Percentiles rank a stretch among this genome's conserved stretches.
Conservation (phyloP, 2,888 invertebrate genomes). For the Portevinia maculata region DNA sequence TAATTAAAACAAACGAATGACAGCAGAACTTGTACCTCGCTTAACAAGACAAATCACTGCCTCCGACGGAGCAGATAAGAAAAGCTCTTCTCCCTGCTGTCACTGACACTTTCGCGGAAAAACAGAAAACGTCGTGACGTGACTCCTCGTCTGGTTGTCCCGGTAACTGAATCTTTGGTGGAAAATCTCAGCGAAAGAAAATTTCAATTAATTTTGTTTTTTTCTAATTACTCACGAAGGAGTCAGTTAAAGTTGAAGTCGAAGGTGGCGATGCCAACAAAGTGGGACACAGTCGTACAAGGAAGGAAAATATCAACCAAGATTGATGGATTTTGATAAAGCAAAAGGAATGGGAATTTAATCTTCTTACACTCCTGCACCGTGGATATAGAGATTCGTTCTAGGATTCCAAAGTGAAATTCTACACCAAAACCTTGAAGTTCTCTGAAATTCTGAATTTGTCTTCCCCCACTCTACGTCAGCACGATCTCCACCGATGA, state of each 20-base stretch:
- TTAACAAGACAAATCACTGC: slow-evolving; percentile 19
- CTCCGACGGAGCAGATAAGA: slow-evolving; percentile 39
- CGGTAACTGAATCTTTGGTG: slow-evolving; percentile 34
- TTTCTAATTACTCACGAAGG: slow-evolving; percentile 66
- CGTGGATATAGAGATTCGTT: slow-evolving; percentile 1
- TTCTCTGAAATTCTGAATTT: slow-evolving; percentile 15
- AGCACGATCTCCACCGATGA: slow-evolving; percentile 6
- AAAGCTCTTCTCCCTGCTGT: slow-evolving; percentile 9
- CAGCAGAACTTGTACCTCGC: slow-evolving; percentile 41
- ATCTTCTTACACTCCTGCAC: slow-evolving; percentile 19
- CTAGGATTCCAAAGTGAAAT: slow-evolving; percentile 61
- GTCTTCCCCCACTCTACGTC: not conserved
- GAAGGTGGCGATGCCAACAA: slow-evolving; percentile 12
- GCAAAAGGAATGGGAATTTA: slow-evolving; percentile 19
- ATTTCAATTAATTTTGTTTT: slow-evolving; percentile 70
- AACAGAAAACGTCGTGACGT: slow-evolving; percentile 40
- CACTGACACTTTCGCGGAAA: slow-evolving; percentile 23
- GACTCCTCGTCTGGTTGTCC: not conserved
- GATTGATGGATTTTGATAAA: slow-evolving; percentile 67
- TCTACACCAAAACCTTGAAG: slow-evolving; percentile 51
- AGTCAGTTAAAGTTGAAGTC: not conserved
- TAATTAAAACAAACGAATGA: slow-evolving; percentile 32
- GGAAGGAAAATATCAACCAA: slow-evolving; percentile 25
- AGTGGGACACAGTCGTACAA: slow-evolving; percentile 3
- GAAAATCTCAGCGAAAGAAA: slow-evolving; percentile 50